Percentiles rank a stretch among this genome's conserved stretches.
These are phyloP conservation scores for Oscheius sp. DNA, from an alignment of 2,888 invertebrate genomes.

Conservation along the genomic window DNA sequence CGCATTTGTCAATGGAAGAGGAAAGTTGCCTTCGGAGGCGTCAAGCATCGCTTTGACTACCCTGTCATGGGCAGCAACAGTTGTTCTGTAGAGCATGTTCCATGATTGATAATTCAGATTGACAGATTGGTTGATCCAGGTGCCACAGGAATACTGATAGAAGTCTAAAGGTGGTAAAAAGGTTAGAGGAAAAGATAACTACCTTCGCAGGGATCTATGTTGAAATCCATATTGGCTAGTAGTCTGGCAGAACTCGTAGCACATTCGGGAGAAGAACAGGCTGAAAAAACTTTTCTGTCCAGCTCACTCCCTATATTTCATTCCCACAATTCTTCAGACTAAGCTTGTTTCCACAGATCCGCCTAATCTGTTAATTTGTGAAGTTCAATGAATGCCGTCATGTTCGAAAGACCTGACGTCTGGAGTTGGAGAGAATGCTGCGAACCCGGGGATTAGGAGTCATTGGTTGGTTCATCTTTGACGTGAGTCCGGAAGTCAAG, in stretches of 20 bases:
- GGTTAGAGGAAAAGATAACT: background rate
- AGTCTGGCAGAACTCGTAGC: conserved; percentile 25
- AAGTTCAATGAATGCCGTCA: too few relatives aligned
- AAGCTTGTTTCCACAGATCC: too few relatives aligned
- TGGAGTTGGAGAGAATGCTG: too few relatives aligned
- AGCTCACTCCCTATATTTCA: background rate
- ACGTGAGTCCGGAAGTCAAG: background rate
- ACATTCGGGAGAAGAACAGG: conserved; percentile 28
- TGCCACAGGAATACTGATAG: conserved; percentile 48
- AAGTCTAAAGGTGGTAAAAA: conserved; percentile 30
- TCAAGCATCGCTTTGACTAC: conserved; percentile 42
- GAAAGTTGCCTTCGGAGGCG: conserved; percentile 37
- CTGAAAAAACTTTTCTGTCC: conserved; percentile 20
- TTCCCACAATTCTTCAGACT: background rate
- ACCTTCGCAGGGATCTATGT: conserved; percentile 30
- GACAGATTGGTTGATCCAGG: conserved; percentile 48
- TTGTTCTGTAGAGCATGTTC: conserved; percentile 47
- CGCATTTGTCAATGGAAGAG: conserved; percentile 35
- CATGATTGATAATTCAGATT: conserved; percentile 43
- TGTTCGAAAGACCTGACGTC: too few relatives aligned
- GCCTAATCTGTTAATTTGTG: too few relatives aligned
- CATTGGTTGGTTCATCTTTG: background rate
- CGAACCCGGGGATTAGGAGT: background rate
- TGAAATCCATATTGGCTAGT: conserved; percentile 22
- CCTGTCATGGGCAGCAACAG: conserved; percentile 39